A percentile compares a stretch with the other conserved stretches of the same genome.
phyloP scores from a whole-genome alignment of 1,140 invertebrate species.

The Nylanderia fulva region DNA sequence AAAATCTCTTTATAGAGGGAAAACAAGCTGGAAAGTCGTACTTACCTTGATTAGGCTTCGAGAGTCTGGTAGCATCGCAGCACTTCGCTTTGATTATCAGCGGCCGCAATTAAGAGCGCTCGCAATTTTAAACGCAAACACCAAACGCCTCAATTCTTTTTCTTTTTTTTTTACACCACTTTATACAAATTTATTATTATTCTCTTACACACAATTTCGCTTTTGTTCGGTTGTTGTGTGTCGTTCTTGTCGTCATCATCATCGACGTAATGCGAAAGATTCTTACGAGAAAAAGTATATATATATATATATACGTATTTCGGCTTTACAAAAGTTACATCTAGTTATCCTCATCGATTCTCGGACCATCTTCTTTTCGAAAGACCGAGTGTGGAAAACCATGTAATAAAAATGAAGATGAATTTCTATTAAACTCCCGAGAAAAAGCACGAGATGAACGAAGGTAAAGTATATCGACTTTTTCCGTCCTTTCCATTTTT shows the following conservation, averaged over 20 bases:
- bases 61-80: neutral
- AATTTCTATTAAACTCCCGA: neutral
- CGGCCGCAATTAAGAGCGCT: neutral
- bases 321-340: conserved; percentile 82
- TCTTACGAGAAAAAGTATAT: conserved; percentile 78
- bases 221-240: conserved; percentile 62
- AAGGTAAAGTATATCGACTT: neutral
- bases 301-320: conserved; percentile 32
- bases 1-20: neutral
- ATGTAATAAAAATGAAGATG: neutral
- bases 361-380: neutral
- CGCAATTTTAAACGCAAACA: conserved; percentile 35
- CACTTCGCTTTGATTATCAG: conserved; percentile 3
- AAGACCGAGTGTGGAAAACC: neutral
- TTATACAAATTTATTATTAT: conserved; percentile 86
- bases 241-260: neutral
- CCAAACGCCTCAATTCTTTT: neutral
- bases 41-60: conserved; percentile 33
- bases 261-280: conserved; percentile 82
- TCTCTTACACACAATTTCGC: conserved; percentile 81
- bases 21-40: neutral
- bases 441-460: neutral
- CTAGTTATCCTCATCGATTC: conserved; percentile 56
- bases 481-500: neutral
- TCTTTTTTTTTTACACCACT: conserved; percentile 78